Evolutionary conservation across 2,797 vertebrate species (phyloP), one percentile per base, ranked within the genome.

Genomic region (Geotrypetes seraphini): DNA sequence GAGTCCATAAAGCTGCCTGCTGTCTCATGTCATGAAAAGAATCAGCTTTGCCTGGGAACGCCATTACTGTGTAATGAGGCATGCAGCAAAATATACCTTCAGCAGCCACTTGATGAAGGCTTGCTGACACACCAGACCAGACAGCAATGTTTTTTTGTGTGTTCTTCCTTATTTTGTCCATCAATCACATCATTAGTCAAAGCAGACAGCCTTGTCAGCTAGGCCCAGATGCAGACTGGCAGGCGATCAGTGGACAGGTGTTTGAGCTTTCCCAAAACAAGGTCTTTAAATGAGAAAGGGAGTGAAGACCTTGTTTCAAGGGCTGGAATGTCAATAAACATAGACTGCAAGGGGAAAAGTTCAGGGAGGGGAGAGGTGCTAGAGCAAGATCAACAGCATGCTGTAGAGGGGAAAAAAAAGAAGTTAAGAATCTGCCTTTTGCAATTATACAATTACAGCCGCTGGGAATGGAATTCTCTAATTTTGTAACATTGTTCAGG

Each of bases 161-260:
- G 82, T 82, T 78, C 79, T 75, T 79, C 78, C 84, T 81, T 84
- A 87, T 84, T 81, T 85, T 83, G 84, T 88, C 86, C 83, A 88
- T 90, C 88, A 88, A 86, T 91, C 84, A 88, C 82, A 73, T 84
- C 84, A 89, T 88, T 91, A 90, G 84, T 87, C 84, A 91, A 85
- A 86, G 83, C 81, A 84, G 85, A 86, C 85, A 82, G 75, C 71
- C 71, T 75, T 85, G 85, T 83, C 83, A 85, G 73, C 73, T 58
- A 44, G 75, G 78, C 76, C 75, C 78, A 79, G 81, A 84, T 74
- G 82, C 62, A 39, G 75, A 78, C 74, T 83, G 83, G 79, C 81
- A 73, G 75, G 66, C 68, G 63, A 74, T 71, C 63, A 57, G 75
- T 46, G 63, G 83, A 88, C 84, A 89, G 88, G 85, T 86, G 85